Conservation (phyloP, 2,888 invertebrate species). For the Pilophorus perplexus region DNA sequence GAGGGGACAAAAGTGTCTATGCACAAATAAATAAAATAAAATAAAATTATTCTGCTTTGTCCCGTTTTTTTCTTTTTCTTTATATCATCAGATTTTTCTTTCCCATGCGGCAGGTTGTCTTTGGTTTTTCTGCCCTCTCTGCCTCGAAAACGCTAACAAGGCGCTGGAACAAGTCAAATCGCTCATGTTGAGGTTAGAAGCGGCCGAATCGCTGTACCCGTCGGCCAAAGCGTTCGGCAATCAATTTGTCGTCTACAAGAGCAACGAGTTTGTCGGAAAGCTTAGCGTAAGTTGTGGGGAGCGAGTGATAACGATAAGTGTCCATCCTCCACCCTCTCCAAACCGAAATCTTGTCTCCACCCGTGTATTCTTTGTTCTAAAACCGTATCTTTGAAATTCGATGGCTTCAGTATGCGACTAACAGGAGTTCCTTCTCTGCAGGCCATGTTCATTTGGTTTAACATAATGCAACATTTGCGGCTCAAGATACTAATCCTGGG, state of each 20-base stretch:
- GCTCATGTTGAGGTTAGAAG: slow-evolving; percentile 69
- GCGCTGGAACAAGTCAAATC: slow-evolving; percentile 73
- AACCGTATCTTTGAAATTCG: too few relatives aligned
- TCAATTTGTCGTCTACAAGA: slow-evolving; percentile 68
- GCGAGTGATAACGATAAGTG: neutral
- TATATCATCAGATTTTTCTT: too few relatives aligned
- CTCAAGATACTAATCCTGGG: slow-evolving; percentile 74
- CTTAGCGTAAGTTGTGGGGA: slow-evolving; percentile 61
- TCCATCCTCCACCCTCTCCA: too few relatives aligned
- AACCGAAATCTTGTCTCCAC: too few relatives aligned
- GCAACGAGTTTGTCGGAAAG: slow-evolving; percentile 63
- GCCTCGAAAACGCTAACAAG: slow-evolving; percentile 68
- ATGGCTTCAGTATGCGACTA: too few relatives aligned
- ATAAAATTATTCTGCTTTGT: too few relatives aligned
- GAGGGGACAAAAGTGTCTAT: too few relatives aligned
- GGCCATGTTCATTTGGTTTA: slow-evolving; percentile 89
- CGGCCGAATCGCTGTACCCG: slow-evolving; percentile 78
- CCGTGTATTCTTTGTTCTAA: too few relatives aligned
- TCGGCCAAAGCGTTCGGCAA: slow-evolving; percentile 75
- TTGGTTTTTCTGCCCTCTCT: slow-evolving; percentile 68
- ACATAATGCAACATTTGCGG: slow-evolving; percentile 79
- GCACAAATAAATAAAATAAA: too few relatives aligned
- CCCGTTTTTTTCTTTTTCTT: too few relatives aligned
- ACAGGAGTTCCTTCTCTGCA: slow-evolving; percentile 48
- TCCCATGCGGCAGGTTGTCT: slow-evolving; percentile 68